Evolutionary conservation across 2,888 invertebrate species (phyloP).

Genomic region (Mythimna albipuncta): DNA sequence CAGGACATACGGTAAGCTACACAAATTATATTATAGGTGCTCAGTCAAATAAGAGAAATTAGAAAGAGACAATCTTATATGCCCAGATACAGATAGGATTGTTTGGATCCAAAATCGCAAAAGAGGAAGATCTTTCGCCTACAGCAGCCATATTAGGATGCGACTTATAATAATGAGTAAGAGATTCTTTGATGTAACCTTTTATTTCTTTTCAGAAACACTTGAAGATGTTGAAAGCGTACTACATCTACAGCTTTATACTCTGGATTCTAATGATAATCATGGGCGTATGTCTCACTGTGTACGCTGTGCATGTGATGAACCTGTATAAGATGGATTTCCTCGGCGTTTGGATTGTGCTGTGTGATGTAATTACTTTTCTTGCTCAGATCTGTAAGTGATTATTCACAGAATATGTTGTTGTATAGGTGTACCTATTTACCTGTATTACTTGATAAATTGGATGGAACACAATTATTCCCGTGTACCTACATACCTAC

Average conservation of each 20-base stretch:
- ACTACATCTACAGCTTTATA: slow-evolving; percentile 35
- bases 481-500: no score
- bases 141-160: no score
- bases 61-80: no score
- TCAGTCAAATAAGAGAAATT: no score
- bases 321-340: background rate
- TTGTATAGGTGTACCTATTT: background rate
- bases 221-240: slow-evolving; percentile 17
- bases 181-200: background rate
- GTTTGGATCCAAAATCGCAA: no score
- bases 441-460: background rate
- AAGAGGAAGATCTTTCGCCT: no score
- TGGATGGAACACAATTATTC: no score
- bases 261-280: slow-evolving; percentile 34
- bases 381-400: slow-evolving; percentile 13
- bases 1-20: slow-evolving; percentile 30
- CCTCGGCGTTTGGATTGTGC: fast-evolving
- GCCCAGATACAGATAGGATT: no score
- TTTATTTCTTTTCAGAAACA: slow-evolving; percentile 31
- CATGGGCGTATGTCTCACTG: background rate
- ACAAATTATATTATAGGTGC: background rate
- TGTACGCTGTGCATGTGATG: background rate
- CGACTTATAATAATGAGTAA: no score
- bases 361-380: background rate
- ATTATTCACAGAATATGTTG: background rate